These are phyloP conservation scores for Galeopterus variegatus DNA, from an alignment of 2,113 vertebrate species.

Conservation along the genomic window DNA sequence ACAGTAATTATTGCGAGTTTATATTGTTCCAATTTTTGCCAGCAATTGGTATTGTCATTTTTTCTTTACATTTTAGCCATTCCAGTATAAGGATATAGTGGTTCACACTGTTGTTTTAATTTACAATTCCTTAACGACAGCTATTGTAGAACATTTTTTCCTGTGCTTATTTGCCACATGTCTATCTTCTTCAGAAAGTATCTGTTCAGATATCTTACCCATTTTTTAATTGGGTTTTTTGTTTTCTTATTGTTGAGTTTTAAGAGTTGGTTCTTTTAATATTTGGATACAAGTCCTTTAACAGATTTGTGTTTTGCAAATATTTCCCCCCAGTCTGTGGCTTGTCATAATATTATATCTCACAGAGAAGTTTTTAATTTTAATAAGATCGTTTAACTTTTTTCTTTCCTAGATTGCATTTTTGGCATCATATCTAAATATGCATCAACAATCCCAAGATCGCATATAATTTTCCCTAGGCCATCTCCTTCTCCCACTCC, in stretches of 20 bases:
- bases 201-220: not conserved
- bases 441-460: too few species aligned
- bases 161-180: not conserved
- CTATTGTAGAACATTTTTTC: too few species aligned
- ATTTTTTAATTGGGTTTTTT: not conserved
- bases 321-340: not conserved
- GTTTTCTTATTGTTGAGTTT: not conserved
- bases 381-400: not conserved
- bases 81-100: fast-evolving
- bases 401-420: not conserved
- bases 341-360: not conserved
- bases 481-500: not conserved
- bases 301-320: not conserved
- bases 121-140: not conserved
- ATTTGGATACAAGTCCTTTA: not conserved
- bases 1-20: too few species aligned
- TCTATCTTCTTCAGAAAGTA: not conserved
- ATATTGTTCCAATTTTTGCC: not conserved
- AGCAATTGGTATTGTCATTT: fast-evolving
- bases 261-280: not conserved
- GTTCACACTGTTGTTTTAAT: not conserved
- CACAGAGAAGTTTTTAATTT: not conserved
- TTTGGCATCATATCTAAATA: not conserved
- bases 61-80: not conserved
- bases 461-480: not conserved